Conservation (phyloP, 2,797 vertebrate genomes). For the Lagorchestes hirsutus region DNA sequence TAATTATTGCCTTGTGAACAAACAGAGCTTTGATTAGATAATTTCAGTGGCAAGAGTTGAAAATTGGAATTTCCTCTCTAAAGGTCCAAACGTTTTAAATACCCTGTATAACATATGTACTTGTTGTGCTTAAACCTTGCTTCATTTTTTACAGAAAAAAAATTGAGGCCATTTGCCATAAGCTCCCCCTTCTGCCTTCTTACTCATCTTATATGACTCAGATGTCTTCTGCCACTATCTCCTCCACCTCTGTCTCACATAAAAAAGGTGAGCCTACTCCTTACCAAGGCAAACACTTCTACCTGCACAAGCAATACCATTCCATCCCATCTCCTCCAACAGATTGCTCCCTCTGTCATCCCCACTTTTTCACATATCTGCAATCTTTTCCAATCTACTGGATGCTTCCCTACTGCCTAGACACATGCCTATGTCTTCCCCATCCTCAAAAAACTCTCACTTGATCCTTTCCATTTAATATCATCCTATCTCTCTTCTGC, state of each 20-base stretch:
- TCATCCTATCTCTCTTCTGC: neutral
- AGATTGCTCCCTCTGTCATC: neutral
- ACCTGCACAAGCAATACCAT: too few species aligned
- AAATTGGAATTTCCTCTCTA: slow-evolving; percentile 34
- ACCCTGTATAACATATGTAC: slow-evolving; percentile 84
- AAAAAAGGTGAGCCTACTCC: too few species aligned
- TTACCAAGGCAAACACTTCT: too few species aligned
- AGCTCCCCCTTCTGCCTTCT: too few species aligned
- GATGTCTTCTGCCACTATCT: too few species aligned
- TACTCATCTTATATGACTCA: too few species aligned
- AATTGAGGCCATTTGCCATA: too few species aligned
- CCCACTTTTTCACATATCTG: neutral
- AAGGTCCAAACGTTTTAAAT: slow-evolving; percentile 79
- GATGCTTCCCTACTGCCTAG: neutral
- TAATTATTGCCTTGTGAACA: slow-evolving; percentile 81
- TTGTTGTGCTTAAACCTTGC: slow-evolving; percentile 79
- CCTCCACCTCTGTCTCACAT: too few species aligned
- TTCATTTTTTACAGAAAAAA: too few species aligned
- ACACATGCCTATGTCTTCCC: neutral
- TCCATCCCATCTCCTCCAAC: too few species aligned
- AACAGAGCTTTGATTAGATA: slow-evolving; percentile 77
- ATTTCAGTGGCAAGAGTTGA: slow-evolving; percentile 80
- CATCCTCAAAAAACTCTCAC: neutral
- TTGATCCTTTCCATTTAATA: neutral
- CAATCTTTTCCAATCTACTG: neutral